phyloP scores from a whole-genome alignment of 2,797 vertebrate genomes.

The Acanthopagrus latus region DNA sequence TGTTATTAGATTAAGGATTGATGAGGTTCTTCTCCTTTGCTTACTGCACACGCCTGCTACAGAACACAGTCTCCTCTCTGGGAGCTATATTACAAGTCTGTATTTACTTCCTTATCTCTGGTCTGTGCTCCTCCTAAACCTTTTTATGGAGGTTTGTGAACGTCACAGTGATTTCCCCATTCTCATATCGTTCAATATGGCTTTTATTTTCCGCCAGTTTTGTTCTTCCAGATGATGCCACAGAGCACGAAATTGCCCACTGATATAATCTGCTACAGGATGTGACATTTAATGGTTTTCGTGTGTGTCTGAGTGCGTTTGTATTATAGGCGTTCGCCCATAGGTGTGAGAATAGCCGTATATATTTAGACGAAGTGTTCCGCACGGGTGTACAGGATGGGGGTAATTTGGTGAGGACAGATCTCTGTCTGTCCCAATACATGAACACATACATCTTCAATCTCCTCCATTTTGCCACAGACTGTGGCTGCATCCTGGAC shows the following conservation, averaged over 20 bases:
- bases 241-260: slow-evolving; percentile 61
- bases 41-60: background rate
- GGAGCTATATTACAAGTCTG: slow-evolving; percentile 28
- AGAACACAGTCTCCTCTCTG: slow-evolving; percentile 20
- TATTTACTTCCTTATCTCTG: slow-evolving; percentile 46
- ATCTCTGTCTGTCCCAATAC: slow-evolving; percentile 80
- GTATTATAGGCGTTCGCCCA: slow-evolving; percentile 32
- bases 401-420: slow-evolving; percentile 73
- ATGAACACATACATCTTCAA: slow-evolving; percentile 80
- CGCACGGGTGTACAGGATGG: slow-evolving; percentile 42
- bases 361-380: slow-evolving; percentile 67
- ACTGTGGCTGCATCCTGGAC: slow-evolving; percentile 69
- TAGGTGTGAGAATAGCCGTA: slow-evolving; percentile 39
- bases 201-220: slow-evolving; percentile 68
- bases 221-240: slow-evolving; percentile 65
- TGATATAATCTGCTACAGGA: slow-evolving; percentile 72
- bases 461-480: slow-evolving; percentile 75
- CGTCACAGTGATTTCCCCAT: slow-evolving; percentile 52
- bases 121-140: slow-evolving; percentile 40
- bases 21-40: slow-evolving; percentile 13
- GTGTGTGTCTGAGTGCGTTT: slow-evolving; percentile 43
- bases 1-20: background rate
- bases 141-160: slow-evolving; percentile 48
- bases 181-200: slow-evolving; percentile 62
- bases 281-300: slow-evolving; percentile 66